Base-by-base conservation (phyloP, 2,113 vertebrate genomes). In the Podocnemis expansa region DNA sequence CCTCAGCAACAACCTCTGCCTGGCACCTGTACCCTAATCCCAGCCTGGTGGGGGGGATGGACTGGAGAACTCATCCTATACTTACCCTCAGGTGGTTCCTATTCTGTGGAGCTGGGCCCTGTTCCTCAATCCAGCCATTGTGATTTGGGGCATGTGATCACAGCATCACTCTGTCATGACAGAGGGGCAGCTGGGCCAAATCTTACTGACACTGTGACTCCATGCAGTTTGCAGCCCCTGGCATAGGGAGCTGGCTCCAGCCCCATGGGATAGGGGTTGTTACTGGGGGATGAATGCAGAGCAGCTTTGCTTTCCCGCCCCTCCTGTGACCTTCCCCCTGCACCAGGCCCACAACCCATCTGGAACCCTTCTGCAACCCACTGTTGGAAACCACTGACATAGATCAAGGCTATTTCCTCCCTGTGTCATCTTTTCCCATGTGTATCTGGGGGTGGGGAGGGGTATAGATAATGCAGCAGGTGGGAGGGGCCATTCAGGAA, bases 341-440 rank as follows among this genome's bases (percentile, higher is more conserved):
- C 56, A 16, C 29, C 3, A 5, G 29, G 56, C 56, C 56, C 56
- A 60, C 56, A 60, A 31, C 56, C 29, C 29, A 14, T 6, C 3
- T 60, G 14, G 56, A 60, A 60, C 12, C 56, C 31, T 60, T 29
- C 56, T 60, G 56, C 12, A 60, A 14, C 29, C 29, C 29, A 58
- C 27, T 31, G 27, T 60, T 60, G 56, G 56, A 60, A 31, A 60
- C 29, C 56, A 60, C 56, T 60, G 25, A 29, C 56, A 6, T 60
- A 60, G 29, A 60, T 17, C 63, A 75, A 78, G 27, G 82, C 22
- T 9, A 27, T 84, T 7, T 92, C 41, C 67, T 60, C 56, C 29
- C 27, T 34, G 21, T 92, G 78, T 54, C 73, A 95, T 0, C 0
- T 49, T 3, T 1, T 54, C 27, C 31, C 21, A 24, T 9, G 49